phyloP scores from a whole-genome alignment of 2,113 vertebrate species.

The Colossoma macropomum region DNA sequence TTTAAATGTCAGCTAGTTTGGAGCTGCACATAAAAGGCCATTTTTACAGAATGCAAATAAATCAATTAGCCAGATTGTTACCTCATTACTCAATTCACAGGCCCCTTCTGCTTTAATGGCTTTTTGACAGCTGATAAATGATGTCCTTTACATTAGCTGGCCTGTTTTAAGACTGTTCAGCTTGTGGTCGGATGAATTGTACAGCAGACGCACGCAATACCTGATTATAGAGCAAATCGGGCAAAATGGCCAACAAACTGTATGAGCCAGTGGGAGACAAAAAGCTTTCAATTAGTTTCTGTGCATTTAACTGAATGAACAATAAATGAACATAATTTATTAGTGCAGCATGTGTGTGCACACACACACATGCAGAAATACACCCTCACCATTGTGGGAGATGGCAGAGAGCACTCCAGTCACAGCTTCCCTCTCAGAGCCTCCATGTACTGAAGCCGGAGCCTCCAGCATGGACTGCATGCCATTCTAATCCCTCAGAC shows the following conservation, averaged over 20 bases:
- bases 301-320: constrained; percentile 11
- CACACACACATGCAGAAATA: constrained; percentile 23
- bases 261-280: constrained; percentile 12
- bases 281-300: constrained; percentile 35
- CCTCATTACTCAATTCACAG: constrained; percentile 55
- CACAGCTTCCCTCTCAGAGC: constrained; percentile 54
- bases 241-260: constrained; percentile 33
- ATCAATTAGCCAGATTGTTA: constrained; percentile 60
- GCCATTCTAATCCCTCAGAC: constrained; percentile 63
- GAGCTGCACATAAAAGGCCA: constrained; percentile 46
- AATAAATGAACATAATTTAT: constrained; percentile 32
- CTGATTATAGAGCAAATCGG: constrained; percentile 25
- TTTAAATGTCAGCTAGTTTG: constrained; percentile 45
- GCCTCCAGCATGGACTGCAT: constrained; percentile 65
- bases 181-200: constrained; percentile 40
- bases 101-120: constrained; percentile 57
- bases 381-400: constrained; percentile 13
- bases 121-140: constrained; percentile 62
- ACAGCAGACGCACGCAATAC: constrained; percentile 16
- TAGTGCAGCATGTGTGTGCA: background rate
- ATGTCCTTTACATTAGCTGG: constrained; percentile 56
- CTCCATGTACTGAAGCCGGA: constrained; percentile 54
- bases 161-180: constrained; percentile 42
- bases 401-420: constrained; percentile 44
- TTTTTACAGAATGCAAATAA: constrained; percentile 54